A percentile compares a stretch with the other conserved stretches of the same genome.
phyloP scores from a whole-genome alignment of 2,888 invertebrate species.

The Amphipyra berbera region DNA sequence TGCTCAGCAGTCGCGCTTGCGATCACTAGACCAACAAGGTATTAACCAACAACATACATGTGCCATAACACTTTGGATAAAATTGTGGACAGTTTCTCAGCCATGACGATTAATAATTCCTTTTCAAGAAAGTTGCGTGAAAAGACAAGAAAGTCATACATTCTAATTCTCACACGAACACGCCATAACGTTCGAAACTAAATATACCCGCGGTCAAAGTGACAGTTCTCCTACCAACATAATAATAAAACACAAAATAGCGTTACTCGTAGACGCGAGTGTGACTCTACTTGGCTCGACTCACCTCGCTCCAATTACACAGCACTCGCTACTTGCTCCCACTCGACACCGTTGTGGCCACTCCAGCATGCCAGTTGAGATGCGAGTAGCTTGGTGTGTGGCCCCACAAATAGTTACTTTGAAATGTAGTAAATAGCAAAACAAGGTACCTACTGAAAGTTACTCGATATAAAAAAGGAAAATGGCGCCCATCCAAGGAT shows the following conservation, averaged over 20 bases:
- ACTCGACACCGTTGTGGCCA: constrained; percentile 59
- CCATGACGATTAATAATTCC: too few relatives aligned
- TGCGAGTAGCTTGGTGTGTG: constrained; percentile 27
- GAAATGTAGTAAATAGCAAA: constrained; percentile 25
- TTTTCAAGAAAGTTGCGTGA: too few relatives aligned
- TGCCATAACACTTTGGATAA: too few relatives aligned
- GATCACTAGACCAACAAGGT: too few relatives aligned
- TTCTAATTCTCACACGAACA: neutral
- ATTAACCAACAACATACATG: too few relatives aligned
- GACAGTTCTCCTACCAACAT: constrained; percentile 6
- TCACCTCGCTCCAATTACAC: constrained; percentile 57
- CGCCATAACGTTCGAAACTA: neutral
- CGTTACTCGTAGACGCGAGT: constrained; percentile 17
- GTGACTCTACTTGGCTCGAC: constrained; percentile 41
- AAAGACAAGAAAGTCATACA: neutral
- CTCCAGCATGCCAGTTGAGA: constrained; percentile 42
- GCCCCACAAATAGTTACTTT: constrained; percentile 24
- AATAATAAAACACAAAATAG: constrained; percentile 12
- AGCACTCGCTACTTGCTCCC: constrained; percentile 38
- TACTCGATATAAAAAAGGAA: constrained; percentile 1
- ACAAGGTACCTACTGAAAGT: constrained; percentile 8
- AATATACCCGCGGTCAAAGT: constrained; percentile 20
- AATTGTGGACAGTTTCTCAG: too few relatives aligned
- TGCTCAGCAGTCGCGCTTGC: too few relatives aligned
- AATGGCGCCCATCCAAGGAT: neutral